Evolutionary conservation across 2,113 vertebrate genomes (phyloP), one percentile per base, ranked within the genome.

Genomic region (Okapia johnstoni): DNA sequence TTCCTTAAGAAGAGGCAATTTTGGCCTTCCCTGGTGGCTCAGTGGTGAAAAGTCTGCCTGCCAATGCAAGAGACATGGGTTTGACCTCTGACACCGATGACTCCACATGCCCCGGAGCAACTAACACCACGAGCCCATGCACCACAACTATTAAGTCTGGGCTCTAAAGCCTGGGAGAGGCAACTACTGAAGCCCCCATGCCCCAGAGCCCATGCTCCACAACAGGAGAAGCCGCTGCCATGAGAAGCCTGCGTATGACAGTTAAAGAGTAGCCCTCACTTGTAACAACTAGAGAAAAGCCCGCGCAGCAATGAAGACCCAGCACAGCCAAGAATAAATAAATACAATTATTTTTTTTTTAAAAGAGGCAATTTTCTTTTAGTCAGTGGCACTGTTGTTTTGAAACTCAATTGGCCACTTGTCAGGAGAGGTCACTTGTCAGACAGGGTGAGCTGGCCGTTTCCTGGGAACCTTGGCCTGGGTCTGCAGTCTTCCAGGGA

Each of bases 241-340:
- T 12, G n/a, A 40, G 66, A 6, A 40, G n/a, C 66, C 19, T 70
- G 66, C 10, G 2, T 3, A 1, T 23, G 66, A 40, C 66, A 23
- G n/a, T 40, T 40, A 6, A 40, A 70, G 66, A 70, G 66, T 1
- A 40, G 66, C 19, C 63, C 19, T 40, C 19, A 6, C 66, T 36
- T 36, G n/a, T 23, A 70, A 40, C 66, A 6, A 2, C 66, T 23
- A 70, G 66, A 23, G n/a, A 40, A 23, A 40, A 70, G n/a, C 66
- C 66, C 5, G 0, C n/a, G 2, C 5, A 6, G n/a, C n/a, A 40
- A 6, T 1, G 0, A 70, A 40, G 66, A 13, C n/a, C 66, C 66
- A 40, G 66, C n/a, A 70, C 19, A 40, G 66, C n/a, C 66, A n/a
- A 70, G 23, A 70, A 40, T 23, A 21, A 66, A 66, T 70, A 21